Evolutionary conservation across 2,113 vertebrate species (phyloP).

Genomic region (Sorex araneus): DNA sequence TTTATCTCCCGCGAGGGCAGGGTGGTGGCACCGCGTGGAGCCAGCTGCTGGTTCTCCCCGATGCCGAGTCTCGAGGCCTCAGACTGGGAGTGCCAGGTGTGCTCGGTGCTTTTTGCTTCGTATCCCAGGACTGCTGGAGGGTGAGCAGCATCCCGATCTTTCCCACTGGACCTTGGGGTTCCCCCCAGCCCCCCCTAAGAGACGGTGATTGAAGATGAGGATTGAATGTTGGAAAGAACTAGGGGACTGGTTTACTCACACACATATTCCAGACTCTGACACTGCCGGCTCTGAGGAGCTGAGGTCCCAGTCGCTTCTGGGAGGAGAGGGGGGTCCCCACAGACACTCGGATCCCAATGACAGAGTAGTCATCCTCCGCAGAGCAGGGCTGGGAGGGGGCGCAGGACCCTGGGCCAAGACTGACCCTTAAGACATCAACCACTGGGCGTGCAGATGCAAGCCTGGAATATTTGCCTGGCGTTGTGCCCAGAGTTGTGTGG

Average conservation of each 20-base stretch:
- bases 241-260: background rate
- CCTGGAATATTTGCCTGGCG: background rate
- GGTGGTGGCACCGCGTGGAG: too few species aligned
- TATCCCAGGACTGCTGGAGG: too few species aligned
- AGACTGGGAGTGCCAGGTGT: background rate
- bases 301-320: too few species aligned
- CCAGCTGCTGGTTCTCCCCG: too few species aligned
- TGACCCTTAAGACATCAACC: background rate
- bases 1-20: background rate
- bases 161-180: too few species aligned
- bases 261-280: background rate
- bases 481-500: background rate
- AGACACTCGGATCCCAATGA: too few species aligned
- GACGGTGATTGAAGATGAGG: too few species aligned
- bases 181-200: background rate
- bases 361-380: background rate
- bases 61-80: background rate
- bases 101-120: too few species aligned
- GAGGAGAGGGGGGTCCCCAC: too few species aligned
- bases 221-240: background rate
- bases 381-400: background rate
- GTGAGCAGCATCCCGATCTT: background rate
- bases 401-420: background rate
- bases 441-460: background rate
- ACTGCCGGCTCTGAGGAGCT: too few species aligned